phyloP scores from a whole-genome alignment of 2,888 invertebrate genomes.

The Lathronympha strigana region DNA sequence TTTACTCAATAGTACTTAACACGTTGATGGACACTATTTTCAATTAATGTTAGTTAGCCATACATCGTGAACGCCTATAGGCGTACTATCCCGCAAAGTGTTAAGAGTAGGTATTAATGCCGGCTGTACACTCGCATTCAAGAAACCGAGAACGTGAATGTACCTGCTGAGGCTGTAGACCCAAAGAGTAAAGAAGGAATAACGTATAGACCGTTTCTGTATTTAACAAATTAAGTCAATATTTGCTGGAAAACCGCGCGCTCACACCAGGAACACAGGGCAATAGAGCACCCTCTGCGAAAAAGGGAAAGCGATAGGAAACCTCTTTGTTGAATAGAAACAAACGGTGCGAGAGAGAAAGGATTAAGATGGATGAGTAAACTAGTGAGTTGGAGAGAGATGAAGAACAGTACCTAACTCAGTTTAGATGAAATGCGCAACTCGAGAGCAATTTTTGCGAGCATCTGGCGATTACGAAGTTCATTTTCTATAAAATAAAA shows the following conservation, averaged over 20 bases:
- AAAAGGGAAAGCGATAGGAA: slow-evolving; percentile 44
- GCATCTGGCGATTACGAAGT: slow-evolving; percentile 58
- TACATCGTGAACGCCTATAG: too few species aligned
- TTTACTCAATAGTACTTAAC: too few species aligned
- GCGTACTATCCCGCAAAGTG: slow-evolving; percentile 42
- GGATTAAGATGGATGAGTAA: slow-evolving; percentile 42
- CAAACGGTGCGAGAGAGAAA: slow-evolving; percentile 42
- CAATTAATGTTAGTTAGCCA: too few species aligned
- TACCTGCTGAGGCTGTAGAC: too few species aligned
- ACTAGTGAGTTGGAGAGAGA: slow-evolving; percentile 49
- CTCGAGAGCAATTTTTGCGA: slow-evolving; percentile 56
- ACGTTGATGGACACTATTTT: too few species aligned
- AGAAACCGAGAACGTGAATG: too few species aligned
- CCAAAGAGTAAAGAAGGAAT: too few species aligned
- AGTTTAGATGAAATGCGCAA: slow-evolving; percentile 57
- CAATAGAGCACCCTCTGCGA: slow-evolving; percentile 45
- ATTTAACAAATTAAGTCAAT: slow-evolving; percentile 48
- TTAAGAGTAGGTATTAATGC: background rate
- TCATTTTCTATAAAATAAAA: slow-evolving; percentile 65
- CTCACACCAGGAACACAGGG: slow-evolving; percentile 46
- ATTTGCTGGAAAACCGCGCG: slow-evolving; percentile 47
- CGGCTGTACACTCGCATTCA: too few species aligned
- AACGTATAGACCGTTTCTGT: slow-evolving; percentile 17
- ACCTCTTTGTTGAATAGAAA: slow-evolving; percentile 47
- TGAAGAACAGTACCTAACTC: slow-evolving; percentile 36